phyloP scores from a whole-genome alignment of 1,140 invertebrate species.

The Listronotus oregonensis region DNA sequence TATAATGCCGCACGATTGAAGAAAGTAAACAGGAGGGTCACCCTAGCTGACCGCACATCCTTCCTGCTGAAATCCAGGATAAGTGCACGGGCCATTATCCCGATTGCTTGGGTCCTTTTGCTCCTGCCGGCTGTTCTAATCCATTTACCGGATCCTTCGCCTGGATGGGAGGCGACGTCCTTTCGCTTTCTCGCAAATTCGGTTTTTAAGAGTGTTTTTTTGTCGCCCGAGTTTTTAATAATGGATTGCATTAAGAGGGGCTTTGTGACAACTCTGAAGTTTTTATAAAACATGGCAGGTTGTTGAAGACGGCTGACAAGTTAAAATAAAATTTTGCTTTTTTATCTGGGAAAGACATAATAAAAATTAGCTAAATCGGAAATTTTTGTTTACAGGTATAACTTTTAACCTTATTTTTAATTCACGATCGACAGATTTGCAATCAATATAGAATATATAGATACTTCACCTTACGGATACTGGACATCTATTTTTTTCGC shows the following conservation, averaged over 20 bases:
- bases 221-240: conserved; percentile 6
- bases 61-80: conserved; percentile 34
- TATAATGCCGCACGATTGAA: conserved; percentile 29
- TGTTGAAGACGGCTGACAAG: no score
- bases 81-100: conserved; percentile 38
- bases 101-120: conserved; percentile 33
- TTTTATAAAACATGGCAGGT: no score
- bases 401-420: no score
- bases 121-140: conserved; percentile 17
- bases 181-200: conserved; percentile 22
- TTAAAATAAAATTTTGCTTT: no score
- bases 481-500: no score
- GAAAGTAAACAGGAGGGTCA: conserved; percentile 31
- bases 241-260: background rate
- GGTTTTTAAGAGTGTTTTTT: conserved; percentile 15
- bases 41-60: conserved; percentile 19
- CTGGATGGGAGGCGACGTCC: background rate
- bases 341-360: no score
- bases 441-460: no score
- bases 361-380: no score
- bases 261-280: no score
- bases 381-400: no score
- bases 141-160: conserved; percentile 26
- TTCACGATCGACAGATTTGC: no score
- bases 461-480: no score